These are phyloP conservation scores for Hippocampus zosterae DNA, from an alignment of 2,113 vertebrate genomes.

Conservation along the genomic window DNA sequence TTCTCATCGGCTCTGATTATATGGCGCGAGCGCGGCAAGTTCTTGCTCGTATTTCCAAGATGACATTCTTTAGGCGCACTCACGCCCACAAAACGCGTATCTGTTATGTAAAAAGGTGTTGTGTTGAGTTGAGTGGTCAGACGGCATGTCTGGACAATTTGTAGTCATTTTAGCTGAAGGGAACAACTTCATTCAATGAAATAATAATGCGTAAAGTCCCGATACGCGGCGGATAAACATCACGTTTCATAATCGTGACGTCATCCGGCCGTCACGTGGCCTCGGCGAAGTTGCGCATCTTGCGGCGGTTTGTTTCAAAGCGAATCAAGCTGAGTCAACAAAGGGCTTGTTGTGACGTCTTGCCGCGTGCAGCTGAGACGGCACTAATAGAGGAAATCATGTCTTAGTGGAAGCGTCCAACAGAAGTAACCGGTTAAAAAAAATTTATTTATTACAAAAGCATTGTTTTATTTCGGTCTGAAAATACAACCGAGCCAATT, in stretches of 20 bases:
- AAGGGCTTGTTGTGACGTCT: background rate
- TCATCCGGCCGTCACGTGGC: background rate
- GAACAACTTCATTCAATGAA: background rate
- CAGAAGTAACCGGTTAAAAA: too few species aligned
- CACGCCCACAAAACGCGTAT: constrained; percentile 7
- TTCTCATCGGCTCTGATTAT: background rate
- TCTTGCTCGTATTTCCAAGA: constrained; percentile 18
- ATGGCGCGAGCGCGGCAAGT: constrained; percentile 28
- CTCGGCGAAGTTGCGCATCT: constrained; percentile 28
- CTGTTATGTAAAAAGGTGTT: constrained; percentile 1
- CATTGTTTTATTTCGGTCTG: too few species aligned
- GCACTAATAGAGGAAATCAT: background rate
- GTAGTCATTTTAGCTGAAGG: background rate
- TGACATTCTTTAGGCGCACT: constrained; percentile 38
- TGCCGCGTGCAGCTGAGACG: background rate
- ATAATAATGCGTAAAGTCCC: too few species aligned
- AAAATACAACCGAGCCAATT: too few species aligned
- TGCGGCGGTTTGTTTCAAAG: constrained; percentile 8
- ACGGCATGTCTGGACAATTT: background rate
- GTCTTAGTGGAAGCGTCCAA: background rate
- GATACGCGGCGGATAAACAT: background rate
- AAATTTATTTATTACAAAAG: too few species aligned
- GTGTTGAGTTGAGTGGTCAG: constrained; percentile 6
- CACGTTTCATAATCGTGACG: background rate
- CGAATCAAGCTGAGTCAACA: constrained; percentile 55